A percentile compares a stretch with the other conserved stretches of the same genome.
Evolutionary conservation across 1,140 invertebrate species (phyloP).

Genomic region (Zophobas morio): DNA sequence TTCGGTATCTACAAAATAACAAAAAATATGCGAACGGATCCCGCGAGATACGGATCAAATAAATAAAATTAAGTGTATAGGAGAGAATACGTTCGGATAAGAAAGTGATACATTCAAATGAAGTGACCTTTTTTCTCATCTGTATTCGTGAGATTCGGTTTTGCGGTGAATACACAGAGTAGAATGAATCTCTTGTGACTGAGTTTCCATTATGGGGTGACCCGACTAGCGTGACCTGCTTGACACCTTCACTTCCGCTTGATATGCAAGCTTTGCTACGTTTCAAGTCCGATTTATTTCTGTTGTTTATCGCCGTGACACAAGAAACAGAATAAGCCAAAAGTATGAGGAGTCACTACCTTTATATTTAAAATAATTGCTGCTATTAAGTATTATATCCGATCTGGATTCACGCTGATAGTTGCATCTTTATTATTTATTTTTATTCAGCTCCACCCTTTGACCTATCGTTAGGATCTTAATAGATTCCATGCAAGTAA

Average conservation of each 20-base stretch:
- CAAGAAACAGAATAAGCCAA: background rate
- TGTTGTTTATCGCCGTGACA: background rate
- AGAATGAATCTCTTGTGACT: conserved; percentile 45
- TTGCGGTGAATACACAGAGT: conserved; percentile 41
- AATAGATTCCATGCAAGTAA: background rate
- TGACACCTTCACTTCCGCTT: conserved; percentile 47
- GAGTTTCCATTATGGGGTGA: conserved; percentile 46
- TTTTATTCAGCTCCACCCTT: no score
- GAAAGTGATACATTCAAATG: conserved; percentile 44
- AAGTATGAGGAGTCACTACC: background rate
- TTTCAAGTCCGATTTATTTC: conserved; percentile 16
- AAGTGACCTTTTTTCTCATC: conserved; percentile 46
- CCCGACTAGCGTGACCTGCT: conserved; percentile 46
- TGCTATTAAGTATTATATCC: background rate
- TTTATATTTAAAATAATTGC: background rate
- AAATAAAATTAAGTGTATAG: conserved; percentile 38
- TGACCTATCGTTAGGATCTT: no score
- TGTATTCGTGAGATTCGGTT: conserved; percentile 47
- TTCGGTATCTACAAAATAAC: conserved; percentile 23
- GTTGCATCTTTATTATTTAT: background rate
- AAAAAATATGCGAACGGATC: conserved; percentile 27
- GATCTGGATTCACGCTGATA: background rate
- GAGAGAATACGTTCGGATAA: conserved; percentile 28
- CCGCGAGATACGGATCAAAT: conserved; percentile 29
- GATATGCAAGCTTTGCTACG: conserved; percentile 38